These are phyloP conservation scores for Drymodes brunneopygia DNA, from an alignment of 2,113 vertebrate genomes.

Conservation along the genomic window DNA sequence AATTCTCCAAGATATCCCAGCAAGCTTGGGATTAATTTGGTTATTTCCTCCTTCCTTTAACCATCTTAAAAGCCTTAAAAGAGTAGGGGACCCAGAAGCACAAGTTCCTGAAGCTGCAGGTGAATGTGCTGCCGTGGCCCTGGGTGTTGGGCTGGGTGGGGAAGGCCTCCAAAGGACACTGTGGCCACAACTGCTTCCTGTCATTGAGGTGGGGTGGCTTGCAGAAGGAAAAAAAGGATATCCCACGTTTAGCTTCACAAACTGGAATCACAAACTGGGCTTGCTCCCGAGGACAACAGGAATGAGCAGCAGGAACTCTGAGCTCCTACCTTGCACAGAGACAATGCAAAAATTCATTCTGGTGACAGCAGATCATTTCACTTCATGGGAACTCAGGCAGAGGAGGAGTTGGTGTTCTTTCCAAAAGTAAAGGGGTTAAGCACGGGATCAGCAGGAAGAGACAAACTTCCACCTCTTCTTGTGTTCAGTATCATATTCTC, in stretches of 20 bases:
- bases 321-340: not conserved
- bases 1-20: not conserved
- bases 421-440: not conserved
- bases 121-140: accelerated
- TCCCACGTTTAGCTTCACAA: not conserved
- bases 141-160: not conserved
- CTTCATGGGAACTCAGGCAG: not conserved
- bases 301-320: not conserved
- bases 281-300: not conserved
- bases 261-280: not conserved
- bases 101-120: not conserved
- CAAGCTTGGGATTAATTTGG: not conserved
- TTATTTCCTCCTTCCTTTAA: not conserved
- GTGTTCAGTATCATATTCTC: not conserved
- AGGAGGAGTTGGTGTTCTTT: not conserved
- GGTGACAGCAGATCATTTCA: not conserved
- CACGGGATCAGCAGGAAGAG: not conserved
- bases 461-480: not conserved
- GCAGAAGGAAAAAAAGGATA: not conserved
- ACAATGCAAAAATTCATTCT: not conserved
- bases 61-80: not conserved
- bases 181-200: not conserved
- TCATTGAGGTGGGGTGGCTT: not conserved
- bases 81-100: accelerated
- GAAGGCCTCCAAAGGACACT: not conserved